Conservation (phyloP, 2,113 vertebrate species). For the Dermatemys mawii region DNA sequence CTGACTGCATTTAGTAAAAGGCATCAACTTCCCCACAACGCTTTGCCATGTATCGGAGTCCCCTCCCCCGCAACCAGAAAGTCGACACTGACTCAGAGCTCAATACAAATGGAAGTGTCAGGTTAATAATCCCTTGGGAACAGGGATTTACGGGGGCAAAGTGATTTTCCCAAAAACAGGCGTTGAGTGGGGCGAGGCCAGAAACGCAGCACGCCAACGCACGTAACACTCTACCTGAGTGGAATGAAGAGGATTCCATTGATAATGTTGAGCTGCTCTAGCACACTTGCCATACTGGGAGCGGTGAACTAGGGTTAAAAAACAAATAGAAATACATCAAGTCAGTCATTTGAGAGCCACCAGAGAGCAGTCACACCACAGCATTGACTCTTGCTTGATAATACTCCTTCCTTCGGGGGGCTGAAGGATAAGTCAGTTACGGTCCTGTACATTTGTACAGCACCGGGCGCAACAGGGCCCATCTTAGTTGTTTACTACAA, state of each 20-base stretch:
- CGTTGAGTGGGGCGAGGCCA: too few relatives aligned
- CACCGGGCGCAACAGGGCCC: neutral
- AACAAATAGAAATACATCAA: neutral
- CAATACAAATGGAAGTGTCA: rapidly evolving
- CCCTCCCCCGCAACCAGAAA: neutral
- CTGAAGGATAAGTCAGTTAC: neutral
- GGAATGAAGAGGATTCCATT: slow-evolving; percentile 99
- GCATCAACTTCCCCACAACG: neutral
- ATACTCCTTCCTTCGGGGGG: neutral
- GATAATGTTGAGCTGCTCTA: slow-evolving; percentile 98
- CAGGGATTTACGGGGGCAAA: neutral
- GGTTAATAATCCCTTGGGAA: neutral
- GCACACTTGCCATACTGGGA: slow-evolving; percentile 95
- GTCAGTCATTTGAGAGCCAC: too few relatives aligned
- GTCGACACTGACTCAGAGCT: neutral
- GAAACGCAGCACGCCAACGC: neutral
- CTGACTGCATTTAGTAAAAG: neutral
- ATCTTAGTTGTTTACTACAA: too few relatives aligned
- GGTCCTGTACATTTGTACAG: neutral
- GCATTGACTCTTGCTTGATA: neutral
- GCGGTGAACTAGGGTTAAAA: slow-evolving; percentile 87
- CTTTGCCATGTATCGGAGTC: neutral
- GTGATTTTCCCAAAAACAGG: neutral
- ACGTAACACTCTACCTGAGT: slow-evolving; percentile 86
- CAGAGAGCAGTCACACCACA: neutral